Conservation (phyloP, 2,797 vertebrate genomes). For the Myotis daubentonii region DNA sequence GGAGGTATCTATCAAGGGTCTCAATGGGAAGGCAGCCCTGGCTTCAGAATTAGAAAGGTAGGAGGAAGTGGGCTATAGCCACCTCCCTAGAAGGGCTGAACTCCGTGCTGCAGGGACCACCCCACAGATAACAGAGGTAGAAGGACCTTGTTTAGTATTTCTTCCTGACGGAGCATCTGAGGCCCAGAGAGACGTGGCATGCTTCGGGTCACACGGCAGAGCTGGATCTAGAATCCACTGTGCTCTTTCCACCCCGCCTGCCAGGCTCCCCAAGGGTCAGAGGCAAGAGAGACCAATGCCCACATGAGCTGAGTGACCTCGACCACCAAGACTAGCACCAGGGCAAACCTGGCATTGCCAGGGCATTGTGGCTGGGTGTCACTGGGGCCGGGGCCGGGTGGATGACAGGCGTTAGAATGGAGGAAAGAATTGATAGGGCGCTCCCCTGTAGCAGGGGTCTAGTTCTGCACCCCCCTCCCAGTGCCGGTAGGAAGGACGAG, state of each 20-base stretch:
- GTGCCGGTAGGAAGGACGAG: neutral
- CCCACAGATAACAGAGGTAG: neutral
- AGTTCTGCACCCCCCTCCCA: neutral
- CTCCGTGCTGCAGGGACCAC: neutral
- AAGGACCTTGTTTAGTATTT: neutral
- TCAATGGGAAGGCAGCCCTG: neutral
- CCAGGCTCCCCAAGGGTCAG: neutral
- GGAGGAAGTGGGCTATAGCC: neutral
- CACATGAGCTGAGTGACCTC: neutral
- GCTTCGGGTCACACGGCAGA: neutral
- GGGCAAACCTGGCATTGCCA: neutral
- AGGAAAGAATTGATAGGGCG: neutral
- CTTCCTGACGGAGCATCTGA: neutral
- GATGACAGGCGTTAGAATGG: neutral
- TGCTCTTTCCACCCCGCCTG: neutral
- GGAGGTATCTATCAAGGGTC: neutral
- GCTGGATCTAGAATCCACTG: neutral
- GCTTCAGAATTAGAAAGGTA: neutral
- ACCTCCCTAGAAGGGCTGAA: neutral
- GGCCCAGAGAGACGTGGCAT: neutral
- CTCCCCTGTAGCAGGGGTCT: neutral
- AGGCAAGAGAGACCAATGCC: neutral
- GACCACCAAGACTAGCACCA: neutral
- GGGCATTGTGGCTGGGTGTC: neutral
- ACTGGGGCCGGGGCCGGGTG: neutral